Conservation (phyloP, 2,113 vertebrate genomes). For the Spea multiplicata region DNA sequence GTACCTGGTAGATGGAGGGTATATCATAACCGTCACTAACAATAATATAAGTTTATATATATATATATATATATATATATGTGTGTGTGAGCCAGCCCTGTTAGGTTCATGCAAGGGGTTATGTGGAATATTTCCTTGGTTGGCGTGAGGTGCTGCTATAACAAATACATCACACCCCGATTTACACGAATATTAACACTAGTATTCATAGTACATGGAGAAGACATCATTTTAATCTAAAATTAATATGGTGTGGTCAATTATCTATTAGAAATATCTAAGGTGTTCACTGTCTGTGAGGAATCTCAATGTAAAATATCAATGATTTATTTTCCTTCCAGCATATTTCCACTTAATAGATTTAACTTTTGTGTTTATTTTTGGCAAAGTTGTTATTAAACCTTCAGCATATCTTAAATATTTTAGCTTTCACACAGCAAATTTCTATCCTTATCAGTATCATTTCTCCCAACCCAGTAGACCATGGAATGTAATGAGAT, state of each 20-base stretch:
- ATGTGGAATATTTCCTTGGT: too few relatives aligned
- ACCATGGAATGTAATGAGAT: slow-evolving; percentile 28
- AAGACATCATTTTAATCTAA: too few relatives aligned
- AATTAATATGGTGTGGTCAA: background rate
- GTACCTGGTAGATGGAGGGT: too few relatives aligned
- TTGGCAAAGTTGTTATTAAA: slow-evolving; percentile 25
- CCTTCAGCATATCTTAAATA: slow-evolving; percentile 36
- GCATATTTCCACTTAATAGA: background rate
- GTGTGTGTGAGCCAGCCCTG: too few relatives aligned
- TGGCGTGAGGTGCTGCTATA: too few relatives aligned
- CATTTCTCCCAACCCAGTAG: slow-evolving; percentile 2
- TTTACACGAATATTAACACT: too few relatives aligned
- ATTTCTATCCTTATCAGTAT: slow-evolving; percentile 29
- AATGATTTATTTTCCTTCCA: background rate
- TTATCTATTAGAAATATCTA: background rate
- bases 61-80: too few relatives aligned
- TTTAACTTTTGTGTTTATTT: slow-evolving; percentile 10
- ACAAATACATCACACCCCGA: too few relatives aligned
- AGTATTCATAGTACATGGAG: too few relatives aligned
- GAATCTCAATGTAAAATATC: background rate
- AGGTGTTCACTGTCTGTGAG: background rate
- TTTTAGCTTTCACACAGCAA: slow-evolving; percentile 27
- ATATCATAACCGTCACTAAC: too few relatives aligned
- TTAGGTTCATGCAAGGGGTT: too few relatives aligned
- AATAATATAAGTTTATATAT: too few relatives aligned